A percentile compares a stretch with the other conserved stretches of the same genome.
phyloP scores from a whole-genome alignment of 2,797 vertebrate genomes.

The Aeoliscus strigatus region DNA sequence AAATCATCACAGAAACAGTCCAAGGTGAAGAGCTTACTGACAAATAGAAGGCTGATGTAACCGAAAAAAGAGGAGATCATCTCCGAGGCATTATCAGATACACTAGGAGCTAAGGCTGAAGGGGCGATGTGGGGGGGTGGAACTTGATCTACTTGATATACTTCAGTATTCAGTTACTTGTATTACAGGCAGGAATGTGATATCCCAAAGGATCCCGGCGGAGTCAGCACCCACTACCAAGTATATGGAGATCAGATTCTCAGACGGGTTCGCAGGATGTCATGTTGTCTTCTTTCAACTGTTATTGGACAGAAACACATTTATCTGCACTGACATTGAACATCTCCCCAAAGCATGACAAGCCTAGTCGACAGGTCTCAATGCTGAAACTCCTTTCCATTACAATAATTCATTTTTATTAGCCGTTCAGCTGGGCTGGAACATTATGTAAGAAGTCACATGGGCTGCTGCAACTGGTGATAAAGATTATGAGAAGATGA shows the following conservation, averaged over 20 bases:
- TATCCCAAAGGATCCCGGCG: conserved; percentile 19
- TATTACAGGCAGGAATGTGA: conserved; percentile 48
- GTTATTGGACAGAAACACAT: not conserved
- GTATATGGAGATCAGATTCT: conserved; percentile 20
- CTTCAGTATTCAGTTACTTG: conserved; percentile 22
- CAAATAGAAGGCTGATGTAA: conserved; percentile 57
- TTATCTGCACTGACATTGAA: not conserved
- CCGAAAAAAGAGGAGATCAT: conserved; percentile 25
- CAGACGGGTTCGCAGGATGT: conserved; percentile 15
- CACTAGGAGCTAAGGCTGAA: conserved; percentile 27
- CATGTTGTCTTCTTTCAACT: not conserved
- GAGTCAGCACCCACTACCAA: conserved; percentile 18
- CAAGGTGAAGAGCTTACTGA: conserved; percentile 14
- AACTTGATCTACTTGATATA: conserved; percentile 44
- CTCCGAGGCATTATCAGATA: conserved; percentile 34
- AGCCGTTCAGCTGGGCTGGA: no score
- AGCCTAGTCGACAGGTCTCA: no score
- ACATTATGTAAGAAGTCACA: no score
- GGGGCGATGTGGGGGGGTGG: conserved; percentile 5
- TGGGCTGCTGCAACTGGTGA: not conserved
- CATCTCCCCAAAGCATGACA: not conserved
- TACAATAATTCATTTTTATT: no score
- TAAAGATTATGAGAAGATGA: not conserved
- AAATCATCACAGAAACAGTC: conserved; percentile 75
- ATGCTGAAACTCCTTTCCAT: no score